These are phyloP conservation scores for Drosophila equinoxialis DNA, from an alignment of 1,140 invertebrate genomes.

Conservation along the genomic window DNA sequence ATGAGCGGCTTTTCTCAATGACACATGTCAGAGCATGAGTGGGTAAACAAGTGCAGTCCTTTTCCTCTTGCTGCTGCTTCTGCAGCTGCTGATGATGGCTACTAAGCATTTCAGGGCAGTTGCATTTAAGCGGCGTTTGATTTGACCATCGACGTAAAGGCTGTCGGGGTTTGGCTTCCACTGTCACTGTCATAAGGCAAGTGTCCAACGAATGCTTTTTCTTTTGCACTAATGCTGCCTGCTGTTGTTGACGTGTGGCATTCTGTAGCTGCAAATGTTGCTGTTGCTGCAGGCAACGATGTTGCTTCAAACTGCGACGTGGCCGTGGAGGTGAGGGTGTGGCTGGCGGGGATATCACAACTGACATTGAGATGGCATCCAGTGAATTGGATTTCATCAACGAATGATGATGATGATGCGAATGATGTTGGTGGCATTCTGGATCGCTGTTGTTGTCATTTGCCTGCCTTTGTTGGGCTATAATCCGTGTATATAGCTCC, in stretches of 20 bases:
- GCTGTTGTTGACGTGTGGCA: constrained; percentile 9
- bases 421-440: constrained; percentile 18
- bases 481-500: constrained; percentile 76
- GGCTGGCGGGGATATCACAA: constrained; percentile 58
- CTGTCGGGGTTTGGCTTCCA: constrained; percentile 24
- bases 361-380: constrained; percentile 75
- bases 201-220: constrained; percentile 68
- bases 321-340: constrained; percentile 72
- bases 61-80: constrained; percentile 29
- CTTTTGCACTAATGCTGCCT: constrained; percentile 9
- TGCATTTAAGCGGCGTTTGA: constrained; percentile 69
- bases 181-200: constrained; percentile 15
- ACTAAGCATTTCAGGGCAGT: constrained; percentile 38
- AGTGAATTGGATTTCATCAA: constrained; percentile 77
- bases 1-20: constrained; percentile 61
- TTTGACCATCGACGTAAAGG: constrained; percentile 72
- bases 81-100: neutral
- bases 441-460: constrained; percentile 33
- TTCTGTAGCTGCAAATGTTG: neutral
- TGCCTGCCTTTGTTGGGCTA: constrained; percentile 66
- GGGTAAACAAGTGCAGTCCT: constrained; percentile 31
- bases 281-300: constrained; percentile 64
- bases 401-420: constrained; percentile 15
- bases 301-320: constrained; percentile 73
- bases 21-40: constrained; percentile 28